phyloP scores from a whole-genome alignment of 2,113 vertebrate genomes.

The Equus przewalskii region DNA sequence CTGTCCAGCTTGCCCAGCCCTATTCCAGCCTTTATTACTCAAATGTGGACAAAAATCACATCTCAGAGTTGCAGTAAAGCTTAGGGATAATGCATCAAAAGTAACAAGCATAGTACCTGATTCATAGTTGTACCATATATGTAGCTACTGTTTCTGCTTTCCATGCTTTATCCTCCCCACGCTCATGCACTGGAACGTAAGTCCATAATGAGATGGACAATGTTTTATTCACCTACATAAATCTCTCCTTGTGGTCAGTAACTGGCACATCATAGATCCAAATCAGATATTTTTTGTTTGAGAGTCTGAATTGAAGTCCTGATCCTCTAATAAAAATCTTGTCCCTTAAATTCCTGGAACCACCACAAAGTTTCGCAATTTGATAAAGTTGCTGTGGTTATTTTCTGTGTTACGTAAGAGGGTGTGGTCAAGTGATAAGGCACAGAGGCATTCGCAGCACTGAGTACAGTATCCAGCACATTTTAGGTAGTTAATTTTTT shows the following conservation, averaged over 20 bases:
- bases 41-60: background rate
- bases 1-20: background rate
- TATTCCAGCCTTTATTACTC: background rate
- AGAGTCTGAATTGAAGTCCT: background rate
- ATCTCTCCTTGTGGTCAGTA: background rate
- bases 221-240: background rate
- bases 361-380: background rate
- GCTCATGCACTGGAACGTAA: background rate
- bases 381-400: background rate
- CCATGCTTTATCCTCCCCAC: too few species aligned
- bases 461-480: background rate
- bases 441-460: background rate
- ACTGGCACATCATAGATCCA: background rate
- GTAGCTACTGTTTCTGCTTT: background rate
- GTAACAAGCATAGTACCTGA: background rate
- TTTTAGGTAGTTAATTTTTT: background rate
- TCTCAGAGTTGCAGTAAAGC: background rate
- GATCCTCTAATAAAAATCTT: background rate
- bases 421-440: background rate
- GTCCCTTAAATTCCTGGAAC: background rate
- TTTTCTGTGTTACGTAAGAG: background rate
- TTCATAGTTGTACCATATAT: background rate
- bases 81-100: background rate
- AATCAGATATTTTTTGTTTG: background rate
- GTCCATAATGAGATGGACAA: background rate